Conservation (phyloP, 2,888 invertebrate genomes). For the Ashinkailepas kermadecensis region DNA sequence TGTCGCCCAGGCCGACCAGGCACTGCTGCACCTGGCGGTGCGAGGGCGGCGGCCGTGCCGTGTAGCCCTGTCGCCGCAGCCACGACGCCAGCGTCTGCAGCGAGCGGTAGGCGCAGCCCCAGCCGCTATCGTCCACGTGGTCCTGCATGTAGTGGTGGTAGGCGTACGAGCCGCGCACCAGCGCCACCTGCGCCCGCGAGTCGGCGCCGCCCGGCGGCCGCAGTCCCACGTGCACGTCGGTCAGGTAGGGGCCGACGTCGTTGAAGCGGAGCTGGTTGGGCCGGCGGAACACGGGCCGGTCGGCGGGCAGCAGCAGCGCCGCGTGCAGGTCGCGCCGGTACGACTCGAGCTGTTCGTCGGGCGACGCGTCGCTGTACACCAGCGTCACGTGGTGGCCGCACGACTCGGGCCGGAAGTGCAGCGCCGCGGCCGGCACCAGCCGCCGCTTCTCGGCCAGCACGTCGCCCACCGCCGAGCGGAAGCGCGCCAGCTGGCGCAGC, state of each 20-base stretch:
- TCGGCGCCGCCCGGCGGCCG: slow-evolving; percentile 39
- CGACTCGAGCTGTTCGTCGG: slow-evolving; percentile 35
- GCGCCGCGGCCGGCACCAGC: slow-evolving; percentile 4
- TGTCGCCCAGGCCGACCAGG: slow-evolving; percentile 89
- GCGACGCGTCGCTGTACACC: background rate
- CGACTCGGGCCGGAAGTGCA: slow-evolving; percentile 4
- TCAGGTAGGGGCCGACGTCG: slow-evolving; percentile 48
- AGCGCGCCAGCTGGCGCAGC: slow-evolving; percentile 13
- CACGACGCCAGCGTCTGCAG: slow-evolving; percentile 94
- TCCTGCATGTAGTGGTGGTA: slow-evolving; percentile 98
- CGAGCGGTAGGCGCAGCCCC: slow-evolving; percentile 99
- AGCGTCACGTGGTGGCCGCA: background rate
- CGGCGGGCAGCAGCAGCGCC: slow-evolving; percentile 58
- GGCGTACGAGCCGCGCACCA: slow-evolving; percentile 72
- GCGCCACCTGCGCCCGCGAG: slow-evolving; percentile 39
- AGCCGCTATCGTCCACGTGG: slow-evolving; percentile 88
- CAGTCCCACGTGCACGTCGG: slow-evolving; percentile 66
- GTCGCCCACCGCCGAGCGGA: background rate
- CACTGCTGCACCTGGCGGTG: slow-evolving; percentile 86
- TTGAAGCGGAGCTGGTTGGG: slow-evolving; percentile 50
- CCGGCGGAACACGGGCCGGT: slow-evolving; percentile 65
- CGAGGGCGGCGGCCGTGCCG: slow-evolving; percentile 64
- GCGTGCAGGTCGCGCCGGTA: slow-evolving; percentile 62
- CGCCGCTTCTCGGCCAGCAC: background rate
- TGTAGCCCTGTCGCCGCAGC: slow-evolving; percentile 82